Base-by-base conservation (phyloP, 2,113 vertebrate species). In the Cavia porcellus region DNA sequence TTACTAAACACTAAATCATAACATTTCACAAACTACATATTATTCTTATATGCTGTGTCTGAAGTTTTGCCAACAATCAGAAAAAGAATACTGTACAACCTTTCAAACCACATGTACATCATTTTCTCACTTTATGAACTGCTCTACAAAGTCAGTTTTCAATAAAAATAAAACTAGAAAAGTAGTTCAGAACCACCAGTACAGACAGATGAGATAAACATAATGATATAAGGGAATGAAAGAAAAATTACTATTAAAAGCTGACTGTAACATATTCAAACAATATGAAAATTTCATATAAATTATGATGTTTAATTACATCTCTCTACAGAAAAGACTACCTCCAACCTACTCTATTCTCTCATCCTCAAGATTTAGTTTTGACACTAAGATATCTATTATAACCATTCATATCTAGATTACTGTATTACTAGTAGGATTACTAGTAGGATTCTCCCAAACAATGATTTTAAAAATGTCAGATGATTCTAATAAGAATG, bases 1-100 rank as follows among this genome's bases (percentile, higher is more conserved):
- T 92, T 15, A 90, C 2, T 66, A 17, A 97, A 80, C 19, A 81
- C 13, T 64, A 70, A 97, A 64, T 64, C 57, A 88, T 32, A 87
- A 25, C 19, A 93, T 42, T 95, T 95, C 35, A 90, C 30, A 50
- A 66, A 91, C 45, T 92, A 96, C 92, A 75, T 94, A 96, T 90
- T 97, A 97, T 45, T 92, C 38, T 94, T 72, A 95, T 10, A 86
- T 90, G 88, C 72, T 92, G 57, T 80, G 90, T 96, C 75, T 88
- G 68, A 84, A 85, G 32, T 68, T 91, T 66, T 85, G 81, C 85
- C 94, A 94, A 94, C 45, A 87, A 92, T 95, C 38, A 89, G 62
- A 59, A 97, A 90, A 42, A 95, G 28, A 87, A 81, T 77, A 28
- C 42, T 47, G 3, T 50, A 97, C 74, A 38, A 35, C 89, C 86